These are phyloP conservation scores for Eulimnadia texana DNA, from an alignment of 1,140 invertebrate genomes.

Conservation along the genomic window DNA sequence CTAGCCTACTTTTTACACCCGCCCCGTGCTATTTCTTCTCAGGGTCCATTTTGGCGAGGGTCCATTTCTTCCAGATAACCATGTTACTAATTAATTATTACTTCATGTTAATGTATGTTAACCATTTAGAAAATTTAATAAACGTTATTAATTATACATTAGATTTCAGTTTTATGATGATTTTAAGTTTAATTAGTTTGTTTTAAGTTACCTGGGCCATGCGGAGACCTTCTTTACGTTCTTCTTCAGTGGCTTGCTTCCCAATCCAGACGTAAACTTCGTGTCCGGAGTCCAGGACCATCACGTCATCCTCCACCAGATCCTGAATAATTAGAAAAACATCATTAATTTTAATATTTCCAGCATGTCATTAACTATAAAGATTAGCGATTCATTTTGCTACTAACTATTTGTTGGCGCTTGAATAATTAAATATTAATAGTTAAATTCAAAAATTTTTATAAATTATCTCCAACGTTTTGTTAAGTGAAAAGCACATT, in stretches of 20 bases:
- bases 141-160: no score
- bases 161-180: not conserved
- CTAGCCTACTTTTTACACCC: no score
- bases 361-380: no score
- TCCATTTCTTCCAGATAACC: no score
- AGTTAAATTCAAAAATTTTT: no score
- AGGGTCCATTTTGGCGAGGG: no score
- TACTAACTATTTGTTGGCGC: not conserved
- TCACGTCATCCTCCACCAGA: slow-evolving; percentile 56
- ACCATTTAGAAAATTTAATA: slow-evolving; percentile 5
- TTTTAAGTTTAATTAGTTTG: slow-evolving; percentile 11
- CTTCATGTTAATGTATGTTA: no score
- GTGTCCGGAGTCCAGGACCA: slow-evolving; percentile 54
- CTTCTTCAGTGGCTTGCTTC: slow-evolving; percentile 46
- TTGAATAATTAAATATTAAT: no score
- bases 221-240: slow-evolving; percentile 40
- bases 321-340: slow-evolving; percentile 35
- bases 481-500: no score
- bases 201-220: slow-evolving; percentile 37
- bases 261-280: slow-evolving; percentile 63
- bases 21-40: no score
- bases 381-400: not conserved
- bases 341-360: not conserved
- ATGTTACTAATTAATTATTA: no score
- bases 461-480: no score